phyloP scores from a whole-genome alignment of 2,797 vertebrate genomes.

The Xerus rutilus region DNA sequence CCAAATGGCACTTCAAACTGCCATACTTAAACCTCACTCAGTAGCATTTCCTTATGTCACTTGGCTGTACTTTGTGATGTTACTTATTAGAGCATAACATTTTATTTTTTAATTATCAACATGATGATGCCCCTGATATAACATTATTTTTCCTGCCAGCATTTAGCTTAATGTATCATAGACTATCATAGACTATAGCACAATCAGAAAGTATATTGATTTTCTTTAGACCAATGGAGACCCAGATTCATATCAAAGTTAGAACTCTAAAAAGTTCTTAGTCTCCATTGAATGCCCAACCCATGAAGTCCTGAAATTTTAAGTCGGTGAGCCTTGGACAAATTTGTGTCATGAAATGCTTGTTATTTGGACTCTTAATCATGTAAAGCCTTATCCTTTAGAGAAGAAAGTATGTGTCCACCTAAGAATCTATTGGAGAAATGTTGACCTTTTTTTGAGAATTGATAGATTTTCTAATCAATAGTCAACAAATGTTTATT shows the following conservation, averaged over 20 bases:
- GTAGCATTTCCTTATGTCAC: not conserved
- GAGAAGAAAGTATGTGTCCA: conserved; percentile 11
- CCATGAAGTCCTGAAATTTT: not conserved
- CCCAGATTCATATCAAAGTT: not conserved
- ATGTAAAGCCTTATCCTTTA: conserved; percentile 9
- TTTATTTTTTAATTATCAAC: not conserved
- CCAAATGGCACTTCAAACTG: not conserved
- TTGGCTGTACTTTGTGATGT: not conserved
- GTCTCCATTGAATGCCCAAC: not conserved
- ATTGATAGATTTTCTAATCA: conserved; percentile 26
- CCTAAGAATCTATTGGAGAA: not conserved
- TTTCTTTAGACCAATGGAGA: not conserved
- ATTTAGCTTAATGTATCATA: conserved; percentile 34
- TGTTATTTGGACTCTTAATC: not conserved
- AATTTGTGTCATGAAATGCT: conserved; percentile 2
- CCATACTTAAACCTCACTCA: not conserved
- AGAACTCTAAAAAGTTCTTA: not conserved
- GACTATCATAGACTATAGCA: not conserved
- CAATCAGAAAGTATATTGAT: not conserved
- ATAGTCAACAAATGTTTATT: conserved; percentile 8
- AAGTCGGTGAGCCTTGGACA: not conserved
- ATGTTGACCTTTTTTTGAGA: not conserved
- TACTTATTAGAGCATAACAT: not conserved
- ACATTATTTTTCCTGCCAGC: not conserved
- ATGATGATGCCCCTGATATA: not conserved